Conservation (phyloP, 1,140 invertebrate species). For the Pissodes strobi region DNA sequence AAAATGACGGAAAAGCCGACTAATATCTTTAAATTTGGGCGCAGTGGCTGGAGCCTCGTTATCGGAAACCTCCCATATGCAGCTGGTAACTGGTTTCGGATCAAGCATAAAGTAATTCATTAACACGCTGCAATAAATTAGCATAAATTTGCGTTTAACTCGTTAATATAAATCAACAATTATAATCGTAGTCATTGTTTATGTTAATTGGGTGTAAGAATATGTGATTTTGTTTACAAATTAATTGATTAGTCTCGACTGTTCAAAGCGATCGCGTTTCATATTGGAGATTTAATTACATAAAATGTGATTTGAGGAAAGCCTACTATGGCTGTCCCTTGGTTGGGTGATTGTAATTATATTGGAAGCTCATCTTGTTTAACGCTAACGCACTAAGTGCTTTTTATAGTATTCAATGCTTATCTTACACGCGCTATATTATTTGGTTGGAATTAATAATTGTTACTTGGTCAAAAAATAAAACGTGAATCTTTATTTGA, state of each 20-base stretch:
- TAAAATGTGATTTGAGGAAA: too few relatives aligned
- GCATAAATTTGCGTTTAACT: constrained; percentile 28
- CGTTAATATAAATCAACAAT: constrained; percentile 34
- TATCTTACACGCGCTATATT: too few relatives aligned
- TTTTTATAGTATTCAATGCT: too few relatives aligned
- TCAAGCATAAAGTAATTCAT: constrained; percentile 22
- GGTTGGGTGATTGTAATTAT: too few relatives aligned
- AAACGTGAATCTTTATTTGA: too few relatives aligned
- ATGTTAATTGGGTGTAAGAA: constrained; percentile 28
- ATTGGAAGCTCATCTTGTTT: too few relatives aligned
- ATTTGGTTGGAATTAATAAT: too few relatives aligned
- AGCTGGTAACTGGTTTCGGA: constrained; percentile 19
- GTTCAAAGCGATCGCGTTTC: not conserved
- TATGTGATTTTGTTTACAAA: constrained; percentile 25
- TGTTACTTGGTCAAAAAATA: too few relatives aligned
- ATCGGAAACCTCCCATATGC: constrained; percentile 13
- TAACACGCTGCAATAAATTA: constrained; percentile 22
- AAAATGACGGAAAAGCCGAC: constrained; percentile 17
- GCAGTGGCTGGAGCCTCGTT: constrained; percentile 6
- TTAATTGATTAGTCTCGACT: constrained; percentile 17
- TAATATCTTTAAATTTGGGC: constrained; percentile 27
- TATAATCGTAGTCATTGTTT: constrained; percentile 30
- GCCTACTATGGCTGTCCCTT: too few relatives aligned
- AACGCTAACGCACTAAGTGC: too few relatives aligned
- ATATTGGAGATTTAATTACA: too few relatives aligned